A percentile compares a stretch with the other conserved stretches of the same genome.
Conservation (phyloP, 1,140 invertebrate genomes). For the Drosophila arizonae region DNA sequence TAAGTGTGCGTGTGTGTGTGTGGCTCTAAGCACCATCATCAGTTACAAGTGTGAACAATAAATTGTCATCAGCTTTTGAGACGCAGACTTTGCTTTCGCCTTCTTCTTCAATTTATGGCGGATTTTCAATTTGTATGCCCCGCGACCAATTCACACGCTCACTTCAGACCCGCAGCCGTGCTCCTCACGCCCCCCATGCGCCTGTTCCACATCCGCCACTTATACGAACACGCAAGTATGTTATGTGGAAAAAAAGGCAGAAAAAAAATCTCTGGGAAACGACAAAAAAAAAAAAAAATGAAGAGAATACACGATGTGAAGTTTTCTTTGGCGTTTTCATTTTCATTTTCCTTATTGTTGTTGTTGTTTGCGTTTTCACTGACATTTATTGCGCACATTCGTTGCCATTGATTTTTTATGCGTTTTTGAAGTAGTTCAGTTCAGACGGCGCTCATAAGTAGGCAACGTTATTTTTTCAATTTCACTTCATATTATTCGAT, state of each 20-base stretch:
- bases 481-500: slow-evolving; percentile 36
- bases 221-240: slow-evolving; percentile 55
- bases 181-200: neutral
- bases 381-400: slow-evolving; percentile 78
- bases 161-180: neutral
- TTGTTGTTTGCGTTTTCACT: slow-evolving; percentile 51
- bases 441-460: slow-evolving; percentile 55
- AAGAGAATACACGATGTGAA: slow-evolving; percentile 41
- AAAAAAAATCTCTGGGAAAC: slow-evolving; percentile 14
- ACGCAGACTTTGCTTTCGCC: slow-evolving; percentile 67
- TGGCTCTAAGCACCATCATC: slow-evolving; percentile 75
- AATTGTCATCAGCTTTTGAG: slow-evolving; percentile 76
- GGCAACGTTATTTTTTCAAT: slow-evolving; percentile 57
- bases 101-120: slow-evolving; percentile 56
- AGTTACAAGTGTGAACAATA: slow-evolving; percentile 82
- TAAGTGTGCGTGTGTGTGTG: slow-evolving; percentile 27
- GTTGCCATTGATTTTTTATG: slow-evolving; percentile 78
- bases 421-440: slow-evolving; percentile 73
- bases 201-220: neutral
- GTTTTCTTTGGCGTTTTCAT: slow-evolving; percentile 52
- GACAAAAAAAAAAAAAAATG: neutral
- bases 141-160: slow-evolving; percentile 35
- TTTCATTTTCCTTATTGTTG: slow-evolving; percentile 19
- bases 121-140: slow-evolving; percentile 67
- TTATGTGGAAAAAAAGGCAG: slow-evolving; percentile 39